Evolutionary conservation across 2,797 vertebrate species (phyloP).

Genomic region (Hippopotamyrus pictus): DNA sequence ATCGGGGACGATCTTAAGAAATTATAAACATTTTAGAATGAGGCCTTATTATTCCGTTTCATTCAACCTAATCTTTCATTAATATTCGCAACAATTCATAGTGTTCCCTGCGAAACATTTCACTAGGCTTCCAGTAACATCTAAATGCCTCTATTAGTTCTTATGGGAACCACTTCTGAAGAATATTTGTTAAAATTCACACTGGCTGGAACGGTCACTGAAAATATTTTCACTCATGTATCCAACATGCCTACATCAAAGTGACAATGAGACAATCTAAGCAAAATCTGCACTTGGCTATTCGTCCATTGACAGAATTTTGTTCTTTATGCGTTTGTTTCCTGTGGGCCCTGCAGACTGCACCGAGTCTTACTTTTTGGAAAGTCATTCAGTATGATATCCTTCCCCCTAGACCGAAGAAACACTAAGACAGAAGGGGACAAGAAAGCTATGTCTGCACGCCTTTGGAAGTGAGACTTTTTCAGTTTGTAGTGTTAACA

Average conservation of each 20-base stretch:
- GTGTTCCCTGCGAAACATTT: background rate
- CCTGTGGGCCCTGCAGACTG: background rate
- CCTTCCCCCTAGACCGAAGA: background rate
- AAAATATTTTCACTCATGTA: background rate
- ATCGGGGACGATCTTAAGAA: background rate
- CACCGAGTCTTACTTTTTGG: conserved; percentile 12
- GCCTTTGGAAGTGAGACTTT: background rate
- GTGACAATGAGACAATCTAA: background rate
- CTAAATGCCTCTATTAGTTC: background rate
- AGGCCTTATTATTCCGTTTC: background rate
- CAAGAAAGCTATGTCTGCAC: background rate
- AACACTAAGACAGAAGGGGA: background rate
- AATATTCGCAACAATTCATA: background rate
- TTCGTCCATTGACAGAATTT: background rate
- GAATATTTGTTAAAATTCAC: background rate
- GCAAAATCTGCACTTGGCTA: background rate
- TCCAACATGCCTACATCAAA: background rate
- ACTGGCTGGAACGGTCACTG: background rate
- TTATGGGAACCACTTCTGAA: background rate
- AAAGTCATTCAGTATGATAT: background rate
- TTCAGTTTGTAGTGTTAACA: background rate
- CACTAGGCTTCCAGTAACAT: background rate
- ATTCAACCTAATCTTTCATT: background rate
- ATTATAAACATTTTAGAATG: background rate
- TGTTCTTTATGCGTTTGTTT: background rate